Base-by-base conservation (phyloP, 1,140 invertebrate genomes). In the Lepidurus apus region DNA sequence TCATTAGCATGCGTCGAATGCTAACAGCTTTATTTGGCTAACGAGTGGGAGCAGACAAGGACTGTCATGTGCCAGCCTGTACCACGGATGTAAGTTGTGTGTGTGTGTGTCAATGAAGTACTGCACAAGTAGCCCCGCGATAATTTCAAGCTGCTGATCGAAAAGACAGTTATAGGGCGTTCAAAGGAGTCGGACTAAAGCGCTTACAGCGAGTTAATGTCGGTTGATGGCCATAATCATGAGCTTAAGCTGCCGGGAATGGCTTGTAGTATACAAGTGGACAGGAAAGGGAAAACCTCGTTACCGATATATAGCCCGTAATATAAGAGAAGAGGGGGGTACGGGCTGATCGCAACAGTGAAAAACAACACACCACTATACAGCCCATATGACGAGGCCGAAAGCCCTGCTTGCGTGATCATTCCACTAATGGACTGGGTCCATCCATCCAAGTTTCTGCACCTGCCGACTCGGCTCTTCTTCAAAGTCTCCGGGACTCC, bases 371-470 rank as follows among this genome's bases (percentile, higher is more conserved):
- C 34, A 34, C 34, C 34, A 34, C 34, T 34, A 34, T 34, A 34
- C 53, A 7, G 13, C 3, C 53, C 53, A 65, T 65, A 65, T 65
- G 53, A 65, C 53, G 53, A 65, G 45, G 45, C 45, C 34, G 4
- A 34, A 34, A 47, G 53, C 17, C 53, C 13, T 65, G 53, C 53
- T 65, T 65, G 53, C 13, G 53, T 65, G 53, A 65, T 65, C 53
- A 65, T 65, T 65, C n/a, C 53, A 65, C 53, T 65, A 65, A 65
- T 65, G 53, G 53, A 21, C 53, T 21, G 21, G 17, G 53, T 65
- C 53, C 53, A 65, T 65, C 53, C 53, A 65, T 65, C 53, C 53
- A 65, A 65, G 53, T 65, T 11, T 65, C 53, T 65, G n/a, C 53
- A 65, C 53, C 53, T 65, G 53, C 53, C 53, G 53, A 65, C 53